Base-by-base conservation (phyloP, 1,140 invertebrate species). In the Musca vetustissima region DNA sequence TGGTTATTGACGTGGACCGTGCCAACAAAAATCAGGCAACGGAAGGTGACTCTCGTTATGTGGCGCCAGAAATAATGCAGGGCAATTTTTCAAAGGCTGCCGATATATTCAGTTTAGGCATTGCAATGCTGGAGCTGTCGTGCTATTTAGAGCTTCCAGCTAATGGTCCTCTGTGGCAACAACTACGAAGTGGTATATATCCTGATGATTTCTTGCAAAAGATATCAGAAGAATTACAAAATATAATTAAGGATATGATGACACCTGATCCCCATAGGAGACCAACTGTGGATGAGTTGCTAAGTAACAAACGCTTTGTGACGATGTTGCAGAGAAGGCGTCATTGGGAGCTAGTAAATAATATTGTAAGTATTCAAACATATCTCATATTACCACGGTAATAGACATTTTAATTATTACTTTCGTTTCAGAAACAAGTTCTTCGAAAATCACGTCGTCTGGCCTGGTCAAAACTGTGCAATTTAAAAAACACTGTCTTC, bases 21-120 rank as follows among this genome's bases (percentile, higher is more conserved):
- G 78, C 78, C 11, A 82, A 82, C 61, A 76, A 69, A n/a, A 74
- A 78, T 66, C 75, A 82, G 53, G 83, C 73, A 13, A 84, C 85
- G n/a, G 92, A 93, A 82, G 92, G 92, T 6, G 92, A 93, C 83
- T 87, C 89, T 0, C 89, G 90, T 69, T 93, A 93, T 79, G 80
- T 93, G 68, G 91, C 92, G 1, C 87, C 88, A 19, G 92, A 93
- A 84, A 81, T 92, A 1, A 81, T 93, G 74, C 83, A 88, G 70
- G 88, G 88, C 17, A 83, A 84, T 22, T 89, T 90, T 74, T 87
- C 87, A 4, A 84, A 84, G 71, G 85, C 85, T 32, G 88, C 86
- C 15, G 88, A 89, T 75, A 86, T 89, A 69, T 90, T 88, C 73
- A 91, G 89, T 76, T 76, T 93, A 19, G 92, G 92, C 7, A 88